Conservation (phyloP, 2,113 vertebrate species). For the Cyanistes caeruleus region DNA sequence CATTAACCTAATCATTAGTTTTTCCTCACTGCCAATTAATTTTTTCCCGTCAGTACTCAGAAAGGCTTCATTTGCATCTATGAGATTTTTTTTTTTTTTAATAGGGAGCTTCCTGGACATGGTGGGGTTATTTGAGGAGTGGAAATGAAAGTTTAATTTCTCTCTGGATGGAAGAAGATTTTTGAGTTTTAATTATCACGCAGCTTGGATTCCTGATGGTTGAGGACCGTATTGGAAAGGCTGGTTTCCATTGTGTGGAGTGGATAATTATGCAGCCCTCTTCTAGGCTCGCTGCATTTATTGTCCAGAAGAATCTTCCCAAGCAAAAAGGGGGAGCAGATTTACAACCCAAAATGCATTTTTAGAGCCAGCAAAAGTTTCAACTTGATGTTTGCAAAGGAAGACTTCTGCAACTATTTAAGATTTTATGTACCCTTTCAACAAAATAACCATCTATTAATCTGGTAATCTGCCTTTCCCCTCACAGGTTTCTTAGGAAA, state of each 20-base stretch:
- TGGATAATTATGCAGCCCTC: constrained; percentile 61
- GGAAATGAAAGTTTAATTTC: neutral
- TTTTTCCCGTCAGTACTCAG: neutral
- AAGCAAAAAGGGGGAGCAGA: constrained; percentile 10
- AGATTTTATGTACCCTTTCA: neutral
- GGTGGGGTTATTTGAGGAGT: neutral
- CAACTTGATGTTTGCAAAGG: neutral
- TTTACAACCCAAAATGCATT: constrained; percentile 22
- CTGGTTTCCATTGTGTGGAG: constrained; percentile 43
- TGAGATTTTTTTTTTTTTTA: neutral
- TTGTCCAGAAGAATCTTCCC: constrained; percentile 66
- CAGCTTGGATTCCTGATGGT: constrained; percentile 37
- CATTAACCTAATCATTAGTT: constrained; percentile 11
- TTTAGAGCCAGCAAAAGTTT: constrained; percentile 12
- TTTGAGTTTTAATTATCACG: constrained; percentile 50
- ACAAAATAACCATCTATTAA: neutral
- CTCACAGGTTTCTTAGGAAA: neutral
- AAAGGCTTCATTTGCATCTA: neutral
- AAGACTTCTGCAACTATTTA: neutral
- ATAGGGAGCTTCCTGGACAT: neutral
- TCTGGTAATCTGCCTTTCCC: neutral
- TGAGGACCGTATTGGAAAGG: constrained; percentile 31
- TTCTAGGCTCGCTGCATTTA: neutral
- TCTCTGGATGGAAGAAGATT: neutral
- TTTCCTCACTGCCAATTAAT: neutral